Base-by-base conservation (phyloP, 2,797 vertebrate species). In the Rhinoraja longicauda region DNA sequence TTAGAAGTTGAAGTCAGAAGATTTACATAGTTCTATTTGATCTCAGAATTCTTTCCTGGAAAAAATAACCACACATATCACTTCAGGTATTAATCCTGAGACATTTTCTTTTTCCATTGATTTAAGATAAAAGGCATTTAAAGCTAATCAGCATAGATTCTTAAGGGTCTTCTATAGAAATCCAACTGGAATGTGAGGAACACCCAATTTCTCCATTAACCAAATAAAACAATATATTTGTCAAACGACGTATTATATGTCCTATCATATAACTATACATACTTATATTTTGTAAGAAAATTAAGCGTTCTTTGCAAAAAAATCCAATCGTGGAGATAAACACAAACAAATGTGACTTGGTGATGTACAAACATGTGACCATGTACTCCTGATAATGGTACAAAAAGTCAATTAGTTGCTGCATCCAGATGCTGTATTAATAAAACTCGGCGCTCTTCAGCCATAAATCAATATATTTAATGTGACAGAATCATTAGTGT, bases 401-500 rank as follows among this genome's bases (percentile, higher is more conserved):
- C 64, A 26, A 53, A 92, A 92, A 75, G 24, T 75, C 90, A 92
- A 92, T 92, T n/a, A 57, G 12, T 53, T 19, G 1, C 70, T 15
- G 73, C 53, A 39, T 72, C 39, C 59, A 36, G 59, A n/a, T 15
- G 59, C 72, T 73, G 36, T 72, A 73, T 36, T 17, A 75, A 21
- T 53, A 73, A 92, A 53, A 73, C 36, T 26, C 39, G 75, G 24
- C 21, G 70, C 24, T 92, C 45, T 92, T 92, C 90, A 17, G 90
- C 32, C 90, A 92, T 39, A 29, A 75, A 92, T 92, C 70, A 53
- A 92, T 92, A 53, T 29, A 92, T 53, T 53, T 57, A 92, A 92
- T 92, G 90, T 92, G 90, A 92, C 70, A 92, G 67, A 92, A 45
- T 75, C 21, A 73, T 73, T 90, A 19, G 92, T 92, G 12, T 72